Base-by-base conservation (phyloP, 2,888 invertebrate species). In the Dryocosmus kuriphilus region DNA sequence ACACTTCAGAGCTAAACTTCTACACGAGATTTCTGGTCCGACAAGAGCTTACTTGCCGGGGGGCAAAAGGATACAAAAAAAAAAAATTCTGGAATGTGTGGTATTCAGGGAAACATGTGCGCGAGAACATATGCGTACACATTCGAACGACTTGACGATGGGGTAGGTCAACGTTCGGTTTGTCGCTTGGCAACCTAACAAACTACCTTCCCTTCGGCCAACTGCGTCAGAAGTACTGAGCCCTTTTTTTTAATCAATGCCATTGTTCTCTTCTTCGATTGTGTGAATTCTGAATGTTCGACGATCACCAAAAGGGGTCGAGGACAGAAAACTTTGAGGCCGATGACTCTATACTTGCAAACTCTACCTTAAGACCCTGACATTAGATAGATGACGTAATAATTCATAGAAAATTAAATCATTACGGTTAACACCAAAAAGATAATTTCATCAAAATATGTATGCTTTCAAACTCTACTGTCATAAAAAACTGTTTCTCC, bases 171-270 rank as follows among this genome's bases (percentile, higher is more conserved):
- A 80, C 78, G 75, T 77, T 76, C 77, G 71, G 65, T 78, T 77
- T 76, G 80, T 81, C 77, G 81, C 79, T 14, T 80, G 81, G 81
- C 81, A 81, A 80, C 81, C 79, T 74, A 79, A 81, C 80, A 78
- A 81, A 80, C 80, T 71, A 62, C 78, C 75, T 77, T 77, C 81
- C 79, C 75, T 78, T 46, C 74, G 65, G 57, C 77, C 77, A 81
- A 81, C 75, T 79, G 78, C 57, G 71, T 78, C 61, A 77, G 74
- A 78, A 78, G 77, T 77, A 75, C 77, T 67, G 77, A 80, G 61
- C 80, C 80, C 77, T 74, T 81, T 81, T 82, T 77, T 82, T 82
- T 80, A 82, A 82, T 82, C 79, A 82, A 80, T 80, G 82, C 78
- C 76, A 79, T 79, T 80, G 80, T 82, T 77, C 79, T 74, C 67